Evolutionary conservation across 2,888 invertebrate genomes (phyloP).

Genomic region (Chaetogeoica ovagalla): DNA sequence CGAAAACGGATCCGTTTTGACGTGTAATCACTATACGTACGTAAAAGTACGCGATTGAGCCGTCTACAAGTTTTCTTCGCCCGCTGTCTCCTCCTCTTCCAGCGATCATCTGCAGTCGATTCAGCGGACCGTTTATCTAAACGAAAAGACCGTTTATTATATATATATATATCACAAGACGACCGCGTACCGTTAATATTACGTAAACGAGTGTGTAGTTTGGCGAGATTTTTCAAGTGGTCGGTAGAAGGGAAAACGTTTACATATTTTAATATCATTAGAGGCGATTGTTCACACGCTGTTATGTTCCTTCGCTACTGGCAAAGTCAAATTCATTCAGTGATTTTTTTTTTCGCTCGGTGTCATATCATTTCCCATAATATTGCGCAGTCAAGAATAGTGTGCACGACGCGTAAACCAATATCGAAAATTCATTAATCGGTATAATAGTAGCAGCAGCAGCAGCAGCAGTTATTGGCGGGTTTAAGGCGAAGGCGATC

Average conservation of each 20-base stretch:
- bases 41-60: slow-evolving; percentile 33
- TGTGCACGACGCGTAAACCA: background rate
- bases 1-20: slow-evolving; percentile 46
- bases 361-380: background rate
- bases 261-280: background rate
- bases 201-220: background rate
- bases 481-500: too few species aligned
- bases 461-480: too few species aligned
- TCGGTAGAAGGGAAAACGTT: background rate
- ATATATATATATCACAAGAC: too few species aligned
- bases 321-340: background rate
- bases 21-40: slow-evolving; percentile 35
- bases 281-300: background rate
- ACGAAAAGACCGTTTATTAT: background rate
- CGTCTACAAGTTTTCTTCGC: slow-evolving; percentile 9
- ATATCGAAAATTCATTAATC: too few species aligned
- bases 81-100: background rate
- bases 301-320: background rate
- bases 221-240: background rate
- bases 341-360: background rate
- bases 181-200: background rate
- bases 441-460: too few species aligned
- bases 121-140: background rate
- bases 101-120: background rate
- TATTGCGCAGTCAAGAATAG: background rate